Evolutionary conservation across 2,113 vertebrate genomes (phyloP), one percentile per base, ranked within the genome.

Genomic region (Gallinago paraguaiae): DNA sequence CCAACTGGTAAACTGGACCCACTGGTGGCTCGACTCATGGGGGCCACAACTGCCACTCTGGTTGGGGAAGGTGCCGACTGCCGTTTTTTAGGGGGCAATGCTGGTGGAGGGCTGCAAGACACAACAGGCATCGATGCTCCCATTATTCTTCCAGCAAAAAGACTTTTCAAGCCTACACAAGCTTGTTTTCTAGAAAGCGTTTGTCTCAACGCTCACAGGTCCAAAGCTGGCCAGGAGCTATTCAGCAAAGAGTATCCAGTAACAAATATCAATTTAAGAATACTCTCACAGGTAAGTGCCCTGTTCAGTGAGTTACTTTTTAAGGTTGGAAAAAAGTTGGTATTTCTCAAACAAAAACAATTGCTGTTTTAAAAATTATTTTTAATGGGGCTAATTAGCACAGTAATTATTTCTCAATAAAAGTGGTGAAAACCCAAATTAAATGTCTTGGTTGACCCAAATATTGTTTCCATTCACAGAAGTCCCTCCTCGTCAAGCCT

Each of bases 11-110:
- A 97, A 93, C 99, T 99, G 97, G 99, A 99, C 54, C 99, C 99
- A 25, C 98, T 98, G 87, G 98, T 98, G 63, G 98, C 98, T 46
- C 99, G 98, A 88, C 99, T 99, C 99, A 99, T 99, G 23, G 99
- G 99, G 31, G 99, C 98, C 16, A 99, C 99, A 8, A 99, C 98
- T 0, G 99, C 99, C 68, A 99, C 99, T 24, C 99, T 98, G 11
- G 99, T 99, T 1, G 99, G 99, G 48, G 99, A 99, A 13, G 99
- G 98, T 2, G 99, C 99, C 0, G 99, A 99, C 97, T 99, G 99
- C 4, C 99, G 98, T 80, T 99, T 99, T 97, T 99, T 99, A 33
- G 99, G 99, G 8, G 99, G 99, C 84, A 99, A 79, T 17, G 99
- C 99, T 54, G 99, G 99, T 27, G 99, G 99, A 45, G 98, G 98